These are phyloP conservation scores for Tamandua tetradactyla DNA, from an alignment of 2,797 vertebrate genomes.

Conservation along the genomic window DNA sequence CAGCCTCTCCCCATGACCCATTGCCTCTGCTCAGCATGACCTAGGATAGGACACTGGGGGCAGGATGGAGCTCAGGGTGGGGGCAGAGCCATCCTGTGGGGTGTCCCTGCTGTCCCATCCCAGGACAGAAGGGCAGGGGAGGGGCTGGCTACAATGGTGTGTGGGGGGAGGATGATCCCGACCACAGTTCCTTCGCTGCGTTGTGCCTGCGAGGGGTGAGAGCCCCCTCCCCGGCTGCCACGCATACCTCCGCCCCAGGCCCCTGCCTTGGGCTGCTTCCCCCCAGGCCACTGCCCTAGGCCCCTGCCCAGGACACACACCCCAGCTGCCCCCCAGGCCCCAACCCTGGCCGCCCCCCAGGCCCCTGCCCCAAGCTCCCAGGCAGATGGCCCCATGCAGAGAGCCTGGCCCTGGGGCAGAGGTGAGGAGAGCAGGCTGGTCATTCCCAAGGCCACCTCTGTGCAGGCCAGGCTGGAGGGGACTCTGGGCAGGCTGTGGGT, in stretches of 20 bases:
- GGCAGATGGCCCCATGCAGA: background rate
- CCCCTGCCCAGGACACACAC: too few relatives aligned
- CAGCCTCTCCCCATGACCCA: too few relatives aligned
- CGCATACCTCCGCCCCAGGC: background rate
- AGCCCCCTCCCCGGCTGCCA: background rate
- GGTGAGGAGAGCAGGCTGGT: background rate
- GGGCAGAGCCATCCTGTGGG: too few relatives aligned
- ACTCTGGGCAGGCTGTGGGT: background rate
- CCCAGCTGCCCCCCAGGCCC: too few relatives aligned
- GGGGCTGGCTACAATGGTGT: too few relatives aligned
- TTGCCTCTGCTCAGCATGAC: too few relatives aligned
- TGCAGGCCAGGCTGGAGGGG: background rate
- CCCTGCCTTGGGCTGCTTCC: too few relatives aligned
- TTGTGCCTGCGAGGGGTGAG: background rate
- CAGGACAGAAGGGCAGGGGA: background rate
- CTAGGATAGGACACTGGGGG: background rate
- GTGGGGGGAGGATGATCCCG: too few relatives aligned
- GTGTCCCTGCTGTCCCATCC: too few relatives aligned
- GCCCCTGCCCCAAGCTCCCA: background rate
- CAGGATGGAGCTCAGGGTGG: too few relatives aligned
- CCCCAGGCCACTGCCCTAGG: background rate
- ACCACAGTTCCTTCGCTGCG: background rate
- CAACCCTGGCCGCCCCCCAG: background rate
- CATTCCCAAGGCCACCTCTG: constrained; percentile 71
- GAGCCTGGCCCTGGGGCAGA: background rate